These are phyloP conservation scores for Phalacrocorax carbo DNA, from an alignment of 2,113 vertebrate species.

Conservation along the genomic window DNA sequence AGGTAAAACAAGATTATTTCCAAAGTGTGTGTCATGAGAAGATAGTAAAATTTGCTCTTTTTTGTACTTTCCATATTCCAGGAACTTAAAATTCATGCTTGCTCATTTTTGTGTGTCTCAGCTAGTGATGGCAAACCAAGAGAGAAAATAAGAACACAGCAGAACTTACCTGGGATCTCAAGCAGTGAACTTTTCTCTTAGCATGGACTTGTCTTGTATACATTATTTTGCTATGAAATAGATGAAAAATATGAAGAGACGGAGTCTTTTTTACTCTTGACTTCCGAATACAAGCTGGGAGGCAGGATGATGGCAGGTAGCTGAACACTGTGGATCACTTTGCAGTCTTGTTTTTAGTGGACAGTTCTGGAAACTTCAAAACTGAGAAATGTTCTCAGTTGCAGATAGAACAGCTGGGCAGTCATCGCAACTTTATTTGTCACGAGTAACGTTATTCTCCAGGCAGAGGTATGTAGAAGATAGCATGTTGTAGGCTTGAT, in stretches of 20 bases:
- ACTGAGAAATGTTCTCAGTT: not conserved
- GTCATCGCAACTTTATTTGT: not conserved
- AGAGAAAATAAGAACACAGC: not conserved
- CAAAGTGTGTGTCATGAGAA: not conserved
- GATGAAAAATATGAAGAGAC: not conserved
- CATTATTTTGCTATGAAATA: not conserved
- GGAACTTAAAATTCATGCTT: not conserved
- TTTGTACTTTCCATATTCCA: not conserved
- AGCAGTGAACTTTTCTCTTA: not conserved
- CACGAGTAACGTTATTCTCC: not conserved
- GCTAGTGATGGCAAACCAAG: not conserved
- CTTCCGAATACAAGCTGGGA: not conserved
- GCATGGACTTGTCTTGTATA: not conserved
- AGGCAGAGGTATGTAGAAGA: not conserved
- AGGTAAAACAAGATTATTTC: not conserved
- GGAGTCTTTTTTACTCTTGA: not conserved
- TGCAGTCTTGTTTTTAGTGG: not conserved
- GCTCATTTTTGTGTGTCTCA: not conserved
- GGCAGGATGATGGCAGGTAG: not conserved
- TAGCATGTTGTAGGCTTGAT: not conserved
- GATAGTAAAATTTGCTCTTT: not conserved
- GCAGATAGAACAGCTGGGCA: not conserved
- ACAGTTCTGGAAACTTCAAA: not conserved
- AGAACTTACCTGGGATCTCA: not conserved
- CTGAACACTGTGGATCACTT: not conserved